Evolutionary conservation across 2,113 vertebrate genomes (phyloP), one percentile per base, ranked within the genome.

Genomic region (Ophiodon elongatus): DNA sequence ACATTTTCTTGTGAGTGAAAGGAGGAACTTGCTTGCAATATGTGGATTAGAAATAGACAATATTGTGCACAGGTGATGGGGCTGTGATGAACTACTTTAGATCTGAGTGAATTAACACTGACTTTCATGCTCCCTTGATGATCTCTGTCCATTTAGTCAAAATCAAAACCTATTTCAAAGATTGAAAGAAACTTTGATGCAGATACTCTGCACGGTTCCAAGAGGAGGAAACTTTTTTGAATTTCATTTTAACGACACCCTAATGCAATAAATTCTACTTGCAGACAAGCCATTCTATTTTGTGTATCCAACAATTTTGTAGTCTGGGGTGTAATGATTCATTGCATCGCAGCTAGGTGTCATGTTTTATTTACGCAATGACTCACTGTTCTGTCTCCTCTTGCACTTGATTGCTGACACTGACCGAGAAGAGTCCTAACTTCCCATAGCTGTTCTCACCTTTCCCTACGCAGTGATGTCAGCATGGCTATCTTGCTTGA

Each of bases 361-460:
- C n/a, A 2, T 70, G 39, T 83, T 81, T 37, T 73, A 67, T 76
- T 76, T 71, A 73, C 60, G 52, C 73, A 19, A 2, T 86, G 73
- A 80, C 67, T 82, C 76, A 84, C 5, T 11, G 10, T 10, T 0
- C 43, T 41, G 52, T 65, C 63, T 31, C 72, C 68, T 64, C 50
- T 63, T 65, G 60, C 25, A 2, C 71, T 73, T 3, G 0, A 86
- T 81, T 63, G 65, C 83, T 69, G 82, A 71, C 79, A 54, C 74
- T 69, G 15, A 86, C 71, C 79, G 82, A 80, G 68, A 85, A 79
- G 70, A 60, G 64, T 78, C 59, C 76, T 65, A 72, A 80, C 63
- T 85, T 90, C 80, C 80, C 65, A 2, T 25, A n/a, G 83, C 86
- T 87, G 89, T 85, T 82, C 83, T 86, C 87, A 90, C 79, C 88